A percentile compares a stretch with the other conserved stretches of the same genome.
Evolutionary conservation across 2,797 vertebrate genomes (phyloP).

Genomic region (Rhincodon typus): DNA sequence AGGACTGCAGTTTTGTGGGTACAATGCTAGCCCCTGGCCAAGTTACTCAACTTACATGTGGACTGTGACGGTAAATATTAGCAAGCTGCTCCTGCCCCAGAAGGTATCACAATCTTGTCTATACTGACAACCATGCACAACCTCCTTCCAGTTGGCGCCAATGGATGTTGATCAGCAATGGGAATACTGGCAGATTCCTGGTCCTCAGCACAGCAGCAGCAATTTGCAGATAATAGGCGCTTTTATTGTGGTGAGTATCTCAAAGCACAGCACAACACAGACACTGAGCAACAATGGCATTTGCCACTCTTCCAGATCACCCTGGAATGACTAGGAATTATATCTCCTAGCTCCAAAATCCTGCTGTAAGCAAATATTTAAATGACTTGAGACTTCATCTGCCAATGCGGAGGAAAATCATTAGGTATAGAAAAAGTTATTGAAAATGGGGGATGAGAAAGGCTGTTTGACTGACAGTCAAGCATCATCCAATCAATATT

Average conservation of each 20-base stretch:
- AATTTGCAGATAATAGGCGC: neutral
- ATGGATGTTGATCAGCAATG: neutral
- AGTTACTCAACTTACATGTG: neutral
- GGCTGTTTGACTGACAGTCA: neutral
- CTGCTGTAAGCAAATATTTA: neutral
- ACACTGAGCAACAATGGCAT: neutral
- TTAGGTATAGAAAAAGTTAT: neutral
- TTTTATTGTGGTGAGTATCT: neutral
- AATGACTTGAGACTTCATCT: too few relatives aligned
- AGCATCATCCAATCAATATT: neutral
- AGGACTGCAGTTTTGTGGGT: neutral
- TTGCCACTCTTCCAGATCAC: neutral
- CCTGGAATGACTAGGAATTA: neutral
- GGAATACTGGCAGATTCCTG: neutral
- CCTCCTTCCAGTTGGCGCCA: neutral
- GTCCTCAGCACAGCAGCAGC: neutral
- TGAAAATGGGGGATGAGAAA: too few relatives aligned
- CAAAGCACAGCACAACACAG: neutral
- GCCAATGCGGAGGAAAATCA: neutral
- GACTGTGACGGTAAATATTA: neutral
- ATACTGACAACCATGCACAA: neutral
- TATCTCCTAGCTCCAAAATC: neutral
- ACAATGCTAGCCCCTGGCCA: neutral
- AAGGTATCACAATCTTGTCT: neutral
- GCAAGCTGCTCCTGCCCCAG: neutral